Evolutionary conservation across 2,797 vertebrate genomes (phyloP).

Genomic region (Xerus rutilus): DNA sequence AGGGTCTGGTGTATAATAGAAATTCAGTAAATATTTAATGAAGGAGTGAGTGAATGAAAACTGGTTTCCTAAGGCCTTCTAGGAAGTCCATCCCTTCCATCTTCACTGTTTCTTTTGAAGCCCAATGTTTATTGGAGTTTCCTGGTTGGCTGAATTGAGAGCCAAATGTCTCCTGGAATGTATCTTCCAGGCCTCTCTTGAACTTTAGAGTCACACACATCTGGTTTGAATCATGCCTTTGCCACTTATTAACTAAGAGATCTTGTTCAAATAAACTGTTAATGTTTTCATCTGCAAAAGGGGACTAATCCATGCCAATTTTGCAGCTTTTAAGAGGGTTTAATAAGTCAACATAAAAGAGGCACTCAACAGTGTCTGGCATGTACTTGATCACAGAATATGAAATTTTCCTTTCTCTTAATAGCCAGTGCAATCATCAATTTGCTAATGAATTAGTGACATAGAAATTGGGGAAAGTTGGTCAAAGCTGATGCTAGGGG

Average conservation of each 20-base stretch:
- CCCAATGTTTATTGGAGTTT: not conserved
- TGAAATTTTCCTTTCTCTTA: not conserved
- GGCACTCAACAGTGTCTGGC: not conserved
- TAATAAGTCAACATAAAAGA: constrained; percentile 5
- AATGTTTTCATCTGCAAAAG: constrained; percentile 21
- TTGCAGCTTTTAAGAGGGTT: constrained; percentile 15
- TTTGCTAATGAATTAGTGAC: not conserved
- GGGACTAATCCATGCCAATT: not conserved
- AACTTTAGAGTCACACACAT: not conserved
- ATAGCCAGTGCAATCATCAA: not conserved
- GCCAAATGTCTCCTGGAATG: not conserved
- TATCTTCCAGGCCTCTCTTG: not conserved
- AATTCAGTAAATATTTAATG: not conserved
- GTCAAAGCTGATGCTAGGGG: not conserved
- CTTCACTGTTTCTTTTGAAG: not conserved
- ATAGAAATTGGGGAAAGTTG: not conserved
- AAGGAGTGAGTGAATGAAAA: constrained; percentile 23
- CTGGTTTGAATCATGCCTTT: not conserved
- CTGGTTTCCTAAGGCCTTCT: not conserved
- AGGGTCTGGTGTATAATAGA: not conserved
- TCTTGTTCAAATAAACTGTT: constrained; percentile 32
- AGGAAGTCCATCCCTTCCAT: not conserved
- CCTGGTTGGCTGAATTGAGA: not conserved
- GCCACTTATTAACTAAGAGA: not conserved
- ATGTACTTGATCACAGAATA: not conserved